A percentile compares a stretch with the other conserved stretches of the same genome.
Conservation (phyloP, 2,113 vertebrate species). For the Oreochromis niloticus region DNA sequence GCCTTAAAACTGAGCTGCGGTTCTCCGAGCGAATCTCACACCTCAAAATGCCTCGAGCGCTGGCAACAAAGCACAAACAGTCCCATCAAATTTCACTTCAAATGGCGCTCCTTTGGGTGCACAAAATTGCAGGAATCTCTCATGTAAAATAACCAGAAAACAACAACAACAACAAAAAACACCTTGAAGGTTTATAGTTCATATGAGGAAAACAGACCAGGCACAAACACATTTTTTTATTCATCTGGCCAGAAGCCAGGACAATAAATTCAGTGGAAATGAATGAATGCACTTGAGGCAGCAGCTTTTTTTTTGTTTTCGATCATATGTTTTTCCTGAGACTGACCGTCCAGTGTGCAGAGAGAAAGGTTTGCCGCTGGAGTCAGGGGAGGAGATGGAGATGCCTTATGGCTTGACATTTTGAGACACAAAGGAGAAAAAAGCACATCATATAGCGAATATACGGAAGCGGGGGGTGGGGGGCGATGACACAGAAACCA, state of each 20-base stretch:
- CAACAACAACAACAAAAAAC: background rate
- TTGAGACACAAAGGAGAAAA: background rate
- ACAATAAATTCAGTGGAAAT: background rate
- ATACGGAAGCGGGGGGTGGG: background rate
- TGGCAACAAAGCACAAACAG: background rate
- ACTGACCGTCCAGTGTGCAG: background rate
- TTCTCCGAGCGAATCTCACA: background rate
- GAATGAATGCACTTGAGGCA: background rate
- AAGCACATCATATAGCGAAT: background rate
- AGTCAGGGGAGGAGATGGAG: background rate
- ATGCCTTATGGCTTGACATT: conserved; percentile 10
- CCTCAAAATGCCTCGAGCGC: background rate
- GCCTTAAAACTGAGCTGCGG: background rate
- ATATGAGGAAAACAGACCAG: background rate
- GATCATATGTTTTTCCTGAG: background rate
- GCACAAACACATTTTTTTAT: background rate
- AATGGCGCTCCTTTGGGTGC: background rate
- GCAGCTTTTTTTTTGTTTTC: background rate
- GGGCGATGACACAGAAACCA: conserved; percentile 14
- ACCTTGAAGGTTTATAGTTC: background rate
- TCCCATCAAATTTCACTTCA: background rate
- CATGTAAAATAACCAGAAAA: background rate
- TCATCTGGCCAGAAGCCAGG: background rate
- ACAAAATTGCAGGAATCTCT: background rate
- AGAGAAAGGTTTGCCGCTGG: background rate